A percentile compares a stretch with the other conserved stretches of the same genome.
phyloP scores from a whole-genome alignment of 1,140 invertebrate genomes.

The Atta cephalotes region DNA sequence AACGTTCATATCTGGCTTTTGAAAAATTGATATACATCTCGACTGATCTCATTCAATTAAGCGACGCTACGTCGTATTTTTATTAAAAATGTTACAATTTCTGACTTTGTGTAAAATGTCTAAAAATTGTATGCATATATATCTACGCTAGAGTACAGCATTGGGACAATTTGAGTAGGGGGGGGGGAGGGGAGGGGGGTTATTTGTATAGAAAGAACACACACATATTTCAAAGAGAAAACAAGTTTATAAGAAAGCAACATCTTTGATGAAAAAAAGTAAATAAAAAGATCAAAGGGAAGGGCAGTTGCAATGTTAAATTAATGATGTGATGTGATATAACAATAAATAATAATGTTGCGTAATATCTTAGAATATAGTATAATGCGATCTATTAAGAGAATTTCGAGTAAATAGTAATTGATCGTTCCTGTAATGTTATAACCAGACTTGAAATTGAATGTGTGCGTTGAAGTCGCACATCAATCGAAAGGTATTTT shows the following conservation, averaged over 20 bases:
- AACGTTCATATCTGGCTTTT: neutral
- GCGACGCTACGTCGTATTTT: constrained; percentile 27
- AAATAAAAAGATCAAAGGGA: constrained; percentile 17
- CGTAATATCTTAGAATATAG: constrained; percentile 68
- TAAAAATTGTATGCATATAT: neutral
- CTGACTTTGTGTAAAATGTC: constrained; percentile 27
- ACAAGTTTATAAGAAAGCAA: neutral
- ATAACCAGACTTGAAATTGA: constrained; percentile 67
- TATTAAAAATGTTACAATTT: constrained; percentile 28
- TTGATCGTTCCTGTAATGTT: constrained; percentile 81
- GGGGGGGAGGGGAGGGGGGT: neutral
- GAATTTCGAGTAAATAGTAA: constrained; percentile 73
- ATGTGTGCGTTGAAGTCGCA: neutral
- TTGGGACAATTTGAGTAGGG: no score
- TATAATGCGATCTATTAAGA: constrained; percentile 60
- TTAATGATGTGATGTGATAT: constrained; percentile 80
- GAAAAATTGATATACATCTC: constrained; percentile 23
- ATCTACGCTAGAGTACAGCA: constrained; percentile 30
- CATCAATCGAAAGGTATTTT: neutral
- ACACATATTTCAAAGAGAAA: neutral
- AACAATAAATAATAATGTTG: constrained; percentile 66
- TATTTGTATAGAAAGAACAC: constrained; percentile 14
- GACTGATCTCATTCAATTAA: constrained; percentile 48
- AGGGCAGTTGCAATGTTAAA: constrained; percentile 60
- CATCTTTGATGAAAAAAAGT: neutral